Evolutionary conservation across 2,113 vertebrate genomes (phyloP).

Genomic region (Ahaetulla prasina): DNA sequence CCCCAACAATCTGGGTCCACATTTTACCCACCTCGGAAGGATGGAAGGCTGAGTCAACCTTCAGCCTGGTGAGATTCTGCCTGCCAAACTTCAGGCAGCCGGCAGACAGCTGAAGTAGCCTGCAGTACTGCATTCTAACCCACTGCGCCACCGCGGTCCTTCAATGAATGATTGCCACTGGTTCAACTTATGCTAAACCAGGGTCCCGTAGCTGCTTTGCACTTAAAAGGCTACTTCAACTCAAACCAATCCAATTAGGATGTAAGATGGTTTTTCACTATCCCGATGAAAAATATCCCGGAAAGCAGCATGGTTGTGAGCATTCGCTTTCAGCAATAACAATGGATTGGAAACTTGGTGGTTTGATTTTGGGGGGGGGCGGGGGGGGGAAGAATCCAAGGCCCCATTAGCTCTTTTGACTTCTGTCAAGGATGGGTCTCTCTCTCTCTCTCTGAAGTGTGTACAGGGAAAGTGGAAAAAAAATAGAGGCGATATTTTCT

Average conservation of each 20-base stretch:
- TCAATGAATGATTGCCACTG: not conserved
- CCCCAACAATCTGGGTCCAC: too few species aligned
- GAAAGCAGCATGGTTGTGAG: not conserved
- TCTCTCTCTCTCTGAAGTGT: not conserved
- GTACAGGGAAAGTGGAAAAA: not conserved
- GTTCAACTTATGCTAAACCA: not conserved
- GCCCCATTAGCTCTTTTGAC: not conserved
- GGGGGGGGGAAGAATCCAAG: not conserved
- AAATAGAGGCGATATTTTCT: not conserved
- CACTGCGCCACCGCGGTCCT: too few species aligned
- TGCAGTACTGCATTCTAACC: too few species aligned
- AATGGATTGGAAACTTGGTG: not conserved
- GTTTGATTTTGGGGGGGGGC: not conserved
- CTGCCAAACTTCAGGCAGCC: too few species aligned
- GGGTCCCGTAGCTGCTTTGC: not conserved
- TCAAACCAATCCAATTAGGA: not conserved
- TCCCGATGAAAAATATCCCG: not conserved
- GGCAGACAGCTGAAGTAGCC: too few species aligned
- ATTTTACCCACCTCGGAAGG: too few species aligned
- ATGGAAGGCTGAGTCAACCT: too few species aligned
- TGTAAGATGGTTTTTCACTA: not conserved
- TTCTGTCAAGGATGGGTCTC: not conserved
- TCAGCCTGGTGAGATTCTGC: too few species aligned
- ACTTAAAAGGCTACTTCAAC: not conserved
- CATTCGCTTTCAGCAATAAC: not conserved